A percentile compares a stretch with the other conserved stretches of the same genome.
These are phyloP conservation scores for Sternotherus odoratus DNA, from an alignment of 2,797 vertebrate genomes.

Conservation along the genomic window DNA sequence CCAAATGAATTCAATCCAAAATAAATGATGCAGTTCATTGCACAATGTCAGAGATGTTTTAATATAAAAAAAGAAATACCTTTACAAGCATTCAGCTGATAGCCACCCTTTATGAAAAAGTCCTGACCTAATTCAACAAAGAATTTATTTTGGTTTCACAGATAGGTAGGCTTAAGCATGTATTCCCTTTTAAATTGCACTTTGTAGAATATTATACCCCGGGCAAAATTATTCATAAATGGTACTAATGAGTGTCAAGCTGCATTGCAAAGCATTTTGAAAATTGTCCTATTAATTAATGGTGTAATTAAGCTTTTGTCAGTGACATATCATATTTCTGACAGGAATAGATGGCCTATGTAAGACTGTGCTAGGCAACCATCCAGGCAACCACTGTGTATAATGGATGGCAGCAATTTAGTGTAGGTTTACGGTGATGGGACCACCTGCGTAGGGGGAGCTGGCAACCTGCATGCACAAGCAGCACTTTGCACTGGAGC, in stretches of 20 bases:
- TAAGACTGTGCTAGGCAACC: conserved; percentile 86
- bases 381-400: conserved; percentile 81
- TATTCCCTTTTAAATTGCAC: conserved; percentile 74
- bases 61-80: conserved; percentile 7
- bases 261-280: conserved; percentile 89
- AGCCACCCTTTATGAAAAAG: conserved; percentile 26
- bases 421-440: conserved; percentile 89
- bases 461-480: conserved; percentile 81
- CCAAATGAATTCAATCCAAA: conserved; percentile 3
- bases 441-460: conserved; percentile 91
- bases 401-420: conserved; percentile 99
- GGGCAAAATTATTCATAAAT: conserved; percentile 89
- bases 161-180: conserved; percentile 56
- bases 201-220: conserved; percentile 76
- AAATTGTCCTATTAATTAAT: conserved; percentile 99
- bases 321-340: conserved; percentile 95
- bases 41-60: conserved; percentile 38
- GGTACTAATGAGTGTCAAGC: conserved; percentile 93
- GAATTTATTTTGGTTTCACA: conserved; percentile 63
- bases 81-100: background rate
- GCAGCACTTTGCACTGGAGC: conserved; percentile 68
- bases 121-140: conserved; percentile 28
- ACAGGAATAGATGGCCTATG: conserved; percentile 94
- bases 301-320: conserved; percentile 99
- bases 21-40: background rate